Conservation (phyloP, 2,888 invertebrate species). For the Hecatera dysodea region DNA sequence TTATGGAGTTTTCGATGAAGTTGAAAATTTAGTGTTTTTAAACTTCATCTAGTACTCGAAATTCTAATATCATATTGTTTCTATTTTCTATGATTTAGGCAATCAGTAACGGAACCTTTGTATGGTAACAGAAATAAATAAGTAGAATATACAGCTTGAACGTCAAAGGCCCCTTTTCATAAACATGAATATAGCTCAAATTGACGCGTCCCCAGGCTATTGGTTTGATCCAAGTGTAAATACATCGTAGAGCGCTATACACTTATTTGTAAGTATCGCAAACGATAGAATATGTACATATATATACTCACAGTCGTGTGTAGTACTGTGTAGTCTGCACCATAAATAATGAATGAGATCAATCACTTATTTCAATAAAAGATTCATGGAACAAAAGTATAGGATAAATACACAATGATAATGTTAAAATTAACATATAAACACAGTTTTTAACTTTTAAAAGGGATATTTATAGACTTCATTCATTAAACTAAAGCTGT, state of each 20-base stretch:
- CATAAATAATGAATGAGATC: conserved; percentile 42
- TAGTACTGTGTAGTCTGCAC: neutral
- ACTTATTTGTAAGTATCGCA: neutral
- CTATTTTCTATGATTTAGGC: neutral
- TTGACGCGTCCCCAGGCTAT: neutral
- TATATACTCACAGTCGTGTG: neutral
- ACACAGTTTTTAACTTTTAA: neutral
- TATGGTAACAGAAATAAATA: neutral
- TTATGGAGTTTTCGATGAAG: too few relatives aligned
- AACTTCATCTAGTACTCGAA: too few relatives aligned
- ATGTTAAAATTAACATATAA: neutral
- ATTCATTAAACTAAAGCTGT: too few relatives aligned
- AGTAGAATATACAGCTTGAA: neutral
- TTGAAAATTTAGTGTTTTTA: too few relatives aligned
- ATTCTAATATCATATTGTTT: too few relatives aligned
- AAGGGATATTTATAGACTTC: too few relatives aligned
- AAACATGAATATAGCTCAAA: conserved; percentile 9
- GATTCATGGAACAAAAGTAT: neutral
- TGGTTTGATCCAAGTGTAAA: conserved; percentile 9
- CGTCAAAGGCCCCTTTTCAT: conserved; percentile 18
- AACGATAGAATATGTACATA: neutral
- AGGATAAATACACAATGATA: conserved; percentile 1
- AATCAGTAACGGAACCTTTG: neutral
- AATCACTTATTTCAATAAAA: conserved; percentile 27
- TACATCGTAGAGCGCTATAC: neutral